Percentiles rank a stretch among this genome's conserved stretches.
phyloP scores from a whole-genome alignment of 2,113 vertebrate species.

The Eublepharis macularius region DNA sequence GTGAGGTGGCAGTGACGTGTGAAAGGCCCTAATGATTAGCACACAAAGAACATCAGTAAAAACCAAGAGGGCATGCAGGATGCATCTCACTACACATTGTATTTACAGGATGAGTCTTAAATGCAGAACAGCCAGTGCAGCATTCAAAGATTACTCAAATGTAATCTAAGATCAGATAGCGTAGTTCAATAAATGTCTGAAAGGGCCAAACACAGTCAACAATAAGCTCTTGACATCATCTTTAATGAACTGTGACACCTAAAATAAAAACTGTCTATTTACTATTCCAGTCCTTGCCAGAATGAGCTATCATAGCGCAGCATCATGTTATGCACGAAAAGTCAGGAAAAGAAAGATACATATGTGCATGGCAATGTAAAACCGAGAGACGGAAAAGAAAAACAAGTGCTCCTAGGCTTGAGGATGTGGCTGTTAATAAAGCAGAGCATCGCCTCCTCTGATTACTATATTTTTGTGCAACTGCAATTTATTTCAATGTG shows the following conservation, averaged over 20 bases:
- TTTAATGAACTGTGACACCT: slow-evolving; percentile 12
- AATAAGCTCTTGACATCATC: slow-evolving; percentile 34
- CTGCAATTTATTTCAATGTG: background rate
- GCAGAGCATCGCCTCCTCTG: slow-evolving; percentile 19
- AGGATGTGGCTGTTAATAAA: background rate
- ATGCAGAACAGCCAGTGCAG: slow-evolving; percentile 31
- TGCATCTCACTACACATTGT: slow-evolving; percentile 7
- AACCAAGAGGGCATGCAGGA: slow-evolving; percentile 30
- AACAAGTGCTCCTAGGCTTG: slow-evolving; percentile 38
- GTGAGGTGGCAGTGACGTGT: background rate
- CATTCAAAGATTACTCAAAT: slow-evolving; percentile 42
- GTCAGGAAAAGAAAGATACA: slow-evolving; percentile 23
- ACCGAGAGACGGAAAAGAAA: background rate
- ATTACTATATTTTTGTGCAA: background rate
- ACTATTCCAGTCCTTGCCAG: slow-evolving; percentile 42
- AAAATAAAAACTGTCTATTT: slow-evolving; percentile 6
- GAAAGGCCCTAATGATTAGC: slow-evolving; percentile 10
- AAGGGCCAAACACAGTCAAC: slow-evolving; percentile 28
- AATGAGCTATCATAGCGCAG: slow-evolving; percentile 19
- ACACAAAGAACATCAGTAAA: slow-evolving; percentile 26
- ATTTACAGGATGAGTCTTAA: slow-evolving; percentile 33
- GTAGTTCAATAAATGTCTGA: slow-evolving; percentile 40
- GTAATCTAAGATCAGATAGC: slow-evolving; percentile 40
- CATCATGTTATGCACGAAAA: slow-evolving; percentile 32
- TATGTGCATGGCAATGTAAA: slow-evolving; percentile 9